Evolutionary conservation across 2,113 vertebrate genomes (phyloP).

Genomic region (Dasyurus viverrinus): DNA sequence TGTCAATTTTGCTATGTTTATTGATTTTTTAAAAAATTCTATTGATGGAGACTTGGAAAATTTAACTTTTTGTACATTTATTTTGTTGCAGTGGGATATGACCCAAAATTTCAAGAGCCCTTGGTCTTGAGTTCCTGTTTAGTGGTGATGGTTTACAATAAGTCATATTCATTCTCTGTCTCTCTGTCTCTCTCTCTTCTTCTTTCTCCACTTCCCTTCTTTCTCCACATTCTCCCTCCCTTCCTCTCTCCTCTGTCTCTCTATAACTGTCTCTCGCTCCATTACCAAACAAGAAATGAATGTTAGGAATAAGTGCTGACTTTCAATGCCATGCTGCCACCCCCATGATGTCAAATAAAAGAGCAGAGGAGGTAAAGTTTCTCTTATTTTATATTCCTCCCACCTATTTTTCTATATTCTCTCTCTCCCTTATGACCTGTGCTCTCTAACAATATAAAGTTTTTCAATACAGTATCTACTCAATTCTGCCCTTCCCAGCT

Average conservation of each 20-base stretch:
- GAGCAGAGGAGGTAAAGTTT: background rate
- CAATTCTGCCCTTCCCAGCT: background rate
- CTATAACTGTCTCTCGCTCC: background rate
- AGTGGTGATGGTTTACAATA: background rate
- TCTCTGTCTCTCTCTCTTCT: background rate
- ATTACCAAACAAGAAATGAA: background rate
- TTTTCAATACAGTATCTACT: background rate
- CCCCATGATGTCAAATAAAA: background rate
- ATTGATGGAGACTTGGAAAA: slow-evolving; percentile 42
- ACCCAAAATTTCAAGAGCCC: slow-evolving; percentile 25
- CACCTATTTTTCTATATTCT: background rate
- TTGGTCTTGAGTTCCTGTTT: slow-evolving; percentile 25
- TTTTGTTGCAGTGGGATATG: slow-evolving; percentile 50
- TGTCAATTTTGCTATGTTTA: background rate
- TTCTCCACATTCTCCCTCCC: background rate
- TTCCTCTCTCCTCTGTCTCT: background rate
- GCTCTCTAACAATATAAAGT: background rate
- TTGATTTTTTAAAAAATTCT: slow-evolving; percentile 43
- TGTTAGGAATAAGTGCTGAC: background rate
- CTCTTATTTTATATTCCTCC: background rate
- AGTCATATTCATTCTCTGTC: background rate
- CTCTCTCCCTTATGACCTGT: background rate
- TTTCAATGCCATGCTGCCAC: too few relatives aligned
- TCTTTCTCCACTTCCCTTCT: background rate
- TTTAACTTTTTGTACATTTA: background rate